These are phyloP conservation scores for Imbricaverruca yamaguchii DNA, from an alignment of 2,888 invertebrate genomes.

Conservation along the genomic window DNA sequence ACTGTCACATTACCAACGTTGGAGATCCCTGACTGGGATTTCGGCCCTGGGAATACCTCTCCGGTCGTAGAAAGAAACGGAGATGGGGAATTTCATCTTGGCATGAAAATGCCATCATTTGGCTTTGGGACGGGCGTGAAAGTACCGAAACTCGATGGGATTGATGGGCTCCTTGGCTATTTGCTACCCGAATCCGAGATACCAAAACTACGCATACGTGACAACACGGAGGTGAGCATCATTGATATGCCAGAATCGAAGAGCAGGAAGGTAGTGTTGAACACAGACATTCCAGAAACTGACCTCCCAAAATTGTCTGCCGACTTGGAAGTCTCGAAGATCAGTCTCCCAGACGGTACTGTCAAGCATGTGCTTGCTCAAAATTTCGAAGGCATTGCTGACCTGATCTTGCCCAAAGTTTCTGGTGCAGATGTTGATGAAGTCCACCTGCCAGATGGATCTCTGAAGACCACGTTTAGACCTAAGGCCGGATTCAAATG, in stretches of 20 bases:
- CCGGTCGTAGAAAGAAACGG: neutral
- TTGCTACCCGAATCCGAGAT: neutral
- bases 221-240: neutral
- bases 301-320: neutral
- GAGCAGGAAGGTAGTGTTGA: neutral
- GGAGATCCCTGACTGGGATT: neutral
- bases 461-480: neutral
- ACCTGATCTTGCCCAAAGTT: neutral
- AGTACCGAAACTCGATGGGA: neutral
- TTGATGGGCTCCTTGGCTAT: neutral
- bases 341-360: neutral
- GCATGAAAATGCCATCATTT: slow-evolving; percentile 5
- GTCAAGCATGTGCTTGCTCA: neutral
- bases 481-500: neutral
- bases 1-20: neutral
- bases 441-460: neutral
- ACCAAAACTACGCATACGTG: neutral
- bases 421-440: neutral
- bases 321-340: neutral
- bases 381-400: neutral
- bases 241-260: neutral
- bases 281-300: neutral
- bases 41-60: neutral
- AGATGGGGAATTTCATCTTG: neutral
- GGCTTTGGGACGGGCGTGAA: neutral